Evolutionary conservation across 2,888 invertebrate genomes (phyloP), one percentile per base, ranked within the genome.

Genomic region (Agriopis aurantiaria): DNA sequence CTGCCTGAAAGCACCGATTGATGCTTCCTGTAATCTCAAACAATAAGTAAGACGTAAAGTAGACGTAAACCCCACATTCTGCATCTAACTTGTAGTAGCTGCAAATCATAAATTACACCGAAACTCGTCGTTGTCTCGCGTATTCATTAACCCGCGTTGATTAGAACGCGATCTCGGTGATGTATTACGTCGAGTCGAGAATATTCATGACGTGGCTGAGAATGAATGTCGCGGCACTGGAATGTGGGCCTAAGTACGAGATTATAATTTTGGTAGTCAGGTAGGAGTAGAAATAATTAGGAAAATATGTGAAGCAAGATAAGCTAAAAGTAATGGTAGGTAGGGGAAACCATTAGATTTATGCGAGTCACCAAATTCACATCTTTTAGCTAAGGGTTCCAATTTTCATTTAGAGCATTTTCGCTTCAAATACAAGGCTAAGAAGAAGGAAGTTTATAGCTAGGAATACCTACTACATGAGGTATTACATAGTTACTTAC

Each of bases 121-220:
- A 57, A 73, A 66, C 61, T 71, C 66, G 65, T 68, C 68, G 63
- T 64, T 63, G 71, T 57, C 57, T 68, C 65, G 55, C 57, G 71
- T 71, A 69, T 70, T 75, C 72, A 76, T 77, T 78, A 72, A 72
- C 74, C 68, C 65, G 71, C 72, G 75, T 74, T 78, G 78, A 78
- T 78, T 76, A 78, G 72, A 77, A 67, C 65, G 62, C 71, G 69
- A 62, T 74, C 72, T 71, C 64, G 60, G 68, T 78, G 78, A 78
- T 76, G 78, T 77, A 75, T 78, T 75, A 69, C 74, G 57, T 46
- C 40, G 66, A 46, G 48, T 4, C 52, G 56, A 61, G 62, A 62
- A 68, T 68, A 62, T 62, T 68, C 68, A 68, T 68, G 62, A 68
- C 68, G 33, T 46, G 62, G 51, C 51, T 57, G 68, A 33, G 68